These are phyloP conservation scores for Tangara arthus DNA, from an alignment of 2,797 vertebrate genomes.

Conservation along the genomic window DNA sequence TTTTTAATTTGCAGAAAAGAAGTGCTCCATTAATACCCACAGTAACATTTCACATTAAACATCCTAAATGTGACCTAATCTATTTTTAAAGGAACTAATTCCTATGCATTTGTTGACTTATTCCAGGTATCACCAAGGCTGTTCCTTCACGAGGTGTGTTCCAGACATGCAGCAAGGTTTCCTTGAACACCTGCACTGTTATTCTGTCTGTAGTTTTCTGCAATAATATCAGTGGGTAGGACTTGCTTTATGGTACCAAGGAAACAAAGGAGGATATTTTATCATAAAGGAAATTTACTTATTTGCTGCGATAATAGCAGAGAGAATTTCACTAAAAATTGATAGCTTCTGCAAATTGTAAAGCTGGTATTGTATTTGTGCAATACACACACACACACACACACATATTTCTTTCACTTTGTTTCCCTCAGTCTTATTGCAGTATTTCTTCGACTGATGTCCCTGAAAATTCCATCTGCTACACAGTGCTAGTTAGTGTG, in stretches of 20 bases:
- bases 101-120: neutral
- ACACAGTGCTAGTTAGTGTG: neutral
- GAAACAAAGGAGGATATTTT: neutral
- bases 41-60: neutral
- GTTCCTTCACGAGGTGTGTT: fast-evolving
- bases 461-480: constrained; percentile 7
- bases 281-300: neutral
- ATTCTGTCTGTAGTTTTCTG: neutral
- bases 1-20: constrained; percentile 13
- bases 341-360: neutral
- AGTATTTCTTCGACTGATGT: neutral
- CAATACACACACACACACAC: neutral
- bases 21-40: neutral
- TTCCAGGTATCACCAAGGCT: neutral
- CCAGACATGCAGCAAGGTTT: neutral
- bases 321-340: neutral
- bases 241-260: neutral
- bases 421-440: neutral
- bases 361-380: neutral
- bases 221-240: neutral
- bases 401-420: neutral
- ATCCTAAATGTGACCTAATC: neutral
- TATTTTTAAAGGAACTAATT: neutral
- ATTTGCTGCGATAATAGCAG: neutral
- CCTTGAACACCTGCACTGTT: neutral